Percentiles rank a stretch among this genome's conserved stretches.
Conservation (phyloP, 2,888 invertebrate genomes). For the Noctua pronuba region DNA sequence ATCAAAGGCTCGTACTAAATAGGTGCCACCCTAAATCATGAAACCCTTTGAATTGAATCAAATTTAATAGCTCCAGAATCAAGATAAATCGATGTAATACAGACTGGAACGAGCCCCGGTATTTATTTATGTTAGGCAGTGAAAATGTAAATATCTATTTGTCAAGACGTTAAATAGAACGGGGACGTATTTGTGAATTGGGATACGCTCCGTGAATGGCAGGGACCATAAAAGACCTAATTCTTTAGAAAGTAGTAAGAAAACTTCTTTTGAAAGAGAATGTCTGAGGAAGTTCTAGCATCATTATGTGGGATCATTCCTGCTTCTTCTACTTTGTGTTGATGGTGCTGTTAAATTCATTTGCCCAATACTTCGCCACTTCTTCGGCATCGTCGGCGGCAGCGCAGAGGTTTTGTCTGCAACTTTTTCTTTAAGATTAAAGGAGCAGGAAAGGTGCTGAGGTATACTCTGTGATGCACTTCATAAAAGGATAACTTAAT, state of each 20-base stretch:
- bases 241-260: conserved; percentile 35
- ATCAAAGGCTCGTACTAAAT: conserved; percentile 37
- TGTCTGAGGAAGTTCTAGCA: background rate
- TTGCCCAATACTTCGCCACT: background rate
- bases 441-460: background rate
- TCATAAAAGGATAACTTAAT: too few relatives aligned
- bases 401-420: background rate
- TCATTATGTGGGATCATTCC: background rate
- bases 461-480: background rate
- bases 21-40: conserved; percentile 43
- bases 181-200: conserved; percentile 38
- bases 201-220: conserved; percentile 30
- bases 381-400: background rate
- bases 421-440: background rate
- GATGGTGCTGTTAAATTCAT: background rate
- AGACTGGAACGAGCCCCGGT: conserved; percentile 42
- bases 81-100: conserved; percentile 60
- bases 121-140: conserved; percentile 62
- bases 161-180: conserved; percentile 58
- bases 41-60: conserved; percentile 57
- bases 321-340: background rate
- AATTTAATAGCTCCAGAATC: conserved; percentile 55
- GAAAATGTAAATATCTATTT: conserved; percentile 64
- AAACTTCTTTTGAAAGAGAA: background rate
- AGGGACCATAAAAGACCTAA: conserved; percentile 26